A percentile compares a stretch with the other conserved stretches of the same genome.
These are phyloP conservation scores for Eupithecia exiguata DNA, from an alignment of 2,888 invertebrate species.

Conservation along the genomic window DNA sequence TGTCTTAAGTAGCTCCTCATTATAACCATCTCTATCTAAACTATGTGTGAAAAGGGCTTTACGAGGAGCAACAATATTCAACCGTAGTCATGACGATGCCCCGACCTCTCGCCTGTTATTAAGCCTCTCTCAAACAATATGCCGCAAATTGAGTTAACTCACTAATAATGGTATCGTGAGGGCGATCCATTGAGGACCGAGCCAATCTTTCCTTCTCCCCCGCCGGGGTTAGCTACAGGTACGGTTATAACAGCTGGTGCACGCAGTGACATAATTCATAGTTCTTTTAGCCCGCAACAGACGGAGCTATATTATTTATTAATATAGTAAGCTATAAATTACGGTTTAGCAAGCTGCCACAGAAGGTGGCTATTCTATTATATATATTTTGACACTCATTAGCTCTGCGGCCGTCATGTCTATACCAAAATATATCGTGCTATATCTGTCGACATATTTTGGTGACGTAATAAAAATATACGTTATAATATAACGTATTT, in stretches of 20 bases:
- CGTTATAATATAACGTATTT: too few relatives aligned
- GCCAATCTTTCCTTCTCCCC: slow-evolving; percentile 71
- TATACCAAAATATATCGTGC: too few relatives aligned
- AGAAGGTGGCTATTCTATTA: too few relatives aligned
- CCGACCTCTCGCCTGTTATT: slow-evolving; percentile 79
- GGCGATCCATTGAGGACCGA: slow-evolving; percentile 72
- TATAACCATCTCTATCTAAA: neutral
- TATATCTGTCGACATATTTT: too few relatives aligned
- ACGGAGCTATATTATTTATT: too few relatives aligned
- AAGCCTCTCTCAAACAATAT: slow-evolving; percentile 83
- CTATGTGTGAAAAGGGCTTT: slow-evolving; percentile 6
- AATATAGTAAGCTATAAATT: too few relatives aligned
- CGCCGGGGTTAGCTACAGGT: slow-evolving; percentile 41
- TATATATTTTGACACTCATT: too few relatives aligned
- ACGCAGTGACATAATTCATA: neutral
- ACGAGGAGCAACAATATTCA: slow-evolving; percentile 53
- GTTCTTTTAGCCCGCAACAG: too few relatives aligned
- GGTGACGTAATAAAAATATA: too few relatives aligned
- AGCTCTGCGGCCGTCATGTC: too few relatives aligned
- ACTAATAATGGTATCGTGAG: slow-evolving; percentile 81
- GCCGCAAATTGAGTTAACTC: slow-evolving; percentile 83
- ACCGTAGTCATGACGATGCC: slow-evolving; percentile 75
- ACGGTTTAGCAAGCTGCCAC: too few relatives aligned
- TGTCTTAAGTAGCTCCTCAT: neutral
- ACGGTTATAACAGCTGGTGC: slow-evolving; percentile 14